These are phyloP conservation scores for Drosophila silvestris DNA, from an alignment of 2,888 invertebrate species.

Conservation along the genomic window DNA sequence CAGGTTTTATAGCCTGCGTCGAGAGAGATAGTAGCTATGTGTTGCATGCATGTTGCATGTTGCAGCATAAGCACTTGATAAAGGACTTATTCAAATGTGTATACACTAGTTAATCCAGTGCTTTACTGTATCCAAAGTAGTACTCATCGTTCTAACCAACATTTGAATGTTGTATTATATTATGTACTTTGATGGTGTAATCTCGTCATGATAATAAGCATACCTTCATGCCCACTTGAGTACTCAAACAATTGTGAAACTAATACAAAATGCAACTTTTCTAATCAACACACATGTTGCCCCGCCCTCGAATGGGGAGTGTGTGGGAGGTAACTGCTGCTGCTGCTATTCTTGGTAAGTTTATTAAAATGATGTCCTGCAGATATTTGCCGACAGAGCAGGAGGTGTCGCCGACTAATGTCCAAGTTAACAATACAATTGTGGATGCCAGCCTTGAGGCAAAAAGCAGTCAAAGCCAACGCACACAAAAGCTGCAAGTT, in stretches of 20 bases:
- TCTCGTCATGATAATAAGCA: conserved; percentile 27
- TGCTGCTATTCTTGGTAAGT: conserved; percentile 40
- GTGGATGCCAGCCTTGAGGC: not conserved
- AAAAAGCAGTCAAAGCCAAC: conserved; percentile 25
- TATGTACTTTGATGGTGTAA: conserved; percentile 11
- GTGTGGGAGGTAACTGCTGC: not conserved
- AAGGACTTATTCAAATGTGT: too few relatives aligned
- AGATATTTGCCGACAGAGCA: conserved; percentile 61
- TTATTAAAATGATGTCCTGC: conserved; percentile 76
- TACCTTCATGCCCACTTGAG: conserved; percentile 17
- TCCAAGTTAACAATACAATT: conserved; percentile 60
- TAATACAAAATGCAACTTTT: conserved; percentile 66
- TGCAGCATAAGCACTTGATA: not conserved
- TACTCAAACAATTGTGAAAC: conserved; percentile 54
- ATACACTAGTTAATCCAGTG: not conserved
- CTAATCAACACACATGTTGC: conserved; percentile 52
- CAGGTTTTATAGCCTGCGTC: conserved; percentile 10
- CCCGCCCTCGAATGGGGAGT: not conserved
- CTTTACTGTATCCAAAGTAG: not conserved
- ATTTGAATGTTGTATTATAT: conserved; percentile 12
- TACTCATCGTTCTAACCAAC: not conserved
- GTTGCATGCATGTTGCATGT: conserved; percentile 1
- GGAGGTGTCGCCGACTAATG: conserved; percentile 65
- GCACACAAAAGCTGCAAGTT: conserved; percentile 46
- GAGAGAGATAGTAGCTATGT: not conserved